Evolutionary conservation across 2,888 invertebrate species (phyloP), one percentile per base, ranked within the genome.

Genomic region (Drosophila barbarae): DNA sequence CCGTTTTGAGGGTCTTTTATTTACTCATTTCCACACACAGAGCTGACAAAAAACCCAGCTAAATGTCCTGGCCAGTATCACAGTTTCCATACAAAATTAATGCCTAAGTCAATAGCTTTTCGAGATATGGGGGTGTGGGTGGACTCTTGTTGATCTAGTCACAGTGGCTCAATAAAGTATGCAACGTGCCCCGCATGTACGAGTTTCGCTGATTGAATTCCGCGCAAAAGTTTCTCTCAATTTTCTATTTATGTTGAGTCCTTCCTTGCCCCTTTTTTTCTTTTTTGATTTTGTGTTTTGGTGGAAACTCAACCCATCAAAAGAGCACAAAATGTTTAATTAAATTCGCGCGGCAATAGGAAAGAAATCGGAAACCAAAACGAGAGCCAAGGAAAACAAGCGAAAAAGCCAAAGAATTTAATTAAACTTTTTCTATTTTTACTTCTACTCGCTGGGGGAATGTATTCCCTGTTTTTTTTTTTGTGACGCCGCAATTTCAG

Each of bases 301-400:
- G 18, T 9, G 13, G 26, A n/a, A n/a, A 10, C 18, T 1, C 30
- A 21, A 32, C 13, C 46, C 9, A 56, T 63, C 58, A 68, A 71
- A 61, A 65, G 73, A 72, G 72, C 73, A 75, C 56, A 67, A 74
- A 84, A 79, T 78, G 66, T 84, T 81, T 84, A 81, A 80, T 80
- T 80, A 80, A 80, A 80, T 71, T 60, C 60, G 59, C 36, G 64
- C 74, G 54, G 69, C 51, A 71, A 63, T 71, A 69, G 69, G 65
- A 68, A 70, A 59, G 63, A 73, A 81, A 81, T 84, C 73, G 76
- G 53, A 73, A 77, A 72, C 73, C 76, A 54, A 77, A 32, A 58
- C 34, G 47, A 55, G 44, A 55, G 44, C 15, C 34, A 46, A 56
- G 49, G 30, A 60, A 54, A 49, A 53, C 28, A 36, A 39, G 35